Conservation (phyloP, 1,140 invertebrate species). For the Sycobia sp. region DNA sequence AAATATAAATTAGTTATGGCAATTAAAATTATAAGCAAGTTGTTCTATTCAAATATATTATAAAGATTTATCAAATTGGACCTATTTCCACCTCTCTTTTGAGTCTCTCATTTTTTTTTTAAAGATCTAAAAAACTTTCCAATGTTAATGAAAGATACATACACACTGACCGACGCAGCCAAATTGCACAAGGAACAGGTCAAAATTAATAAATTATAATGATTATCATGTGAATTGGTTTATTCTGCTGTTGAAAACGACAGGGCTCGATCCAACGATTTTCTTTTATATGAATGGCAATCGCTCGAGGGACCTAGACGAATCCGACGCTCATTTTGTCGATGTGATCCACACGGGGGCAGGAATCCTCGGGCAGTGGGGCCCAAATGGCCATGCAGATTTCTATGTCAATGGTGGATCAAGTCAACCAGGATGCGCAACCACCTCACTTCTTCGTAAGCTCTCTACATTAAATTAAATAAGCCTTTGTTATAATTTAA, state of each 20-base stretch:
- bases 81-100: no score
- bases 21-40: no score
- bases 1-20: no score
- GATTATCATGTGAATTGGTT: slow-evolving; percentile 23
- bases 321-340: slow-evolving; percentile 83
- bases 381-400: slow-evolving; percentile 84
- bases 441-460: slow-evolving; percentile 79
- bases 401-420: slow-evolving; percentile 90
- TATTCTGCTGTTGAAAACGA: slow-evolving; percentile 17
- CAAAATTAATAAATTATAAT: slow-evolving; percentile 21
- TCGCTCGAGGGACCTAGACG: slow-evolving; percentile 80
- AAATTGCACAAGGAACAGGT: no score
- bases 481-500: no score
- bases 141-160: no score
- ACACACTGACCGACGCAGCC: no score
- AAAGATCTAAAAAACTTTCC: no score
- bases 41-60: no score
- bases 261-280: slow-evolving; percentile 82
- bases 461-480: no score
- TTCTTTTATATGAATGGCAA: slow-evolving; percentile 81
- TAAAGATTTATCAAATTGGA: no score
- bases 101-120: no score
- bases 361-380: slow-evolving; percentile 83
- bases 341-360: slow-evolving; percentile 89
- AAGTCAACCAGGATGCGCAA: slow-evolving; percentile 83